Percentiles rank a stretch among this genome's conserved stretches.
Conservation (phyloP, 1,140 invertebrate genomes). For the Formica exsecta region DNA sequence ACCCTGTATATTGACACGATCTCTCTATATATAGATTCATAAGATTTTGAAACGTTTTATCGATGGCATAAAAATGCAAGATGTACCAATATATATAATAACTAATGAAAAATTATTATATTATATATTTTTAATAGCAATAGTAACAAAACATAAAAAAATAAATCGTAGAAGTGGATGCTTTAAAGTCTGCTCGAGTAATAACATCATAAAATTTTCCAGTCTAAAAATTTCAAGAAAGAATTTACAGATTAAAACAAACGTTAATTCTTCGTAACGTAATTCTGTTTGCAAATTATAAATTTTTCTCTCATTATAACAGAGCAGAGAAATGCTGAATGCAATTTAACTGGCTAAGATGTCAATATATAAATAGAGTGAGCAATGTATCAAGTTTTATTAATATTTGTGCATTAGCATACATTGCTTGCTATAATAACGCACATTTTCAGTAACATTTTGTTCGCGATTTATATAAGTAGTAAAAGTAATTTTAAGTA, state of each 20-base stretch:
- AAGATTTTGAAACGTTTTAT: background rate
- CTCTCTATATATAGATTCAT: background rate
- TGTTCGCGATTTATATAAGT: background rate
- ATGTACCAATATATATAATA: background rate
- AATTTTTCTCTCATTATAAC: conserved; percentile 8
- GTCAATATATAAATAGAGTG: background rate
- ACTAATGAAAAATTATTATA: background rate
- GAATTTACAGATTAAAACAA: background rate
- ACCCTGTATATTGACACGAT: background rate
- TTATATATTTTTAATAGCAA: background rate
- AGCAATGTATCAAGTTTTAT: conserved; percentile 7
- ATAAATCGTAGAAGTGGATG: background rate
- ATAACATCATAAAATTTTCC: background rate
- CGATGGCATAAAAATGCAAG: background rate
- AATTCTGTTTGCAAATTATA: background rate
- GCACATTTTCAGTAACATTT: background rate
- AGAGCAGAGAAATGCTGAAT: background rate
- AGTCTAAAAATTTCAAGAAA: background rate
- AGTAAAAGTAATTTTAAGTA: conserved; percentile 13
- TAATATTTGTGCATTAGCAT: background rate
- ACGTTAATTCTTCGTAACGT: background rate
- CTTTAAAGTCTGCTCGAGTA: background rate
- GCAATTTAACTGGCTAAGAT: background rate
- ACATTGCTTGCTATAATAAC: conserved; percentile 3
- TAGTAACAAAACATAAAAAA: too few species aligned